Evolutionary conservation across 2,113 vertebrate genomes (phyloP).

Genomic region (Callipepla squamata): DNA sequence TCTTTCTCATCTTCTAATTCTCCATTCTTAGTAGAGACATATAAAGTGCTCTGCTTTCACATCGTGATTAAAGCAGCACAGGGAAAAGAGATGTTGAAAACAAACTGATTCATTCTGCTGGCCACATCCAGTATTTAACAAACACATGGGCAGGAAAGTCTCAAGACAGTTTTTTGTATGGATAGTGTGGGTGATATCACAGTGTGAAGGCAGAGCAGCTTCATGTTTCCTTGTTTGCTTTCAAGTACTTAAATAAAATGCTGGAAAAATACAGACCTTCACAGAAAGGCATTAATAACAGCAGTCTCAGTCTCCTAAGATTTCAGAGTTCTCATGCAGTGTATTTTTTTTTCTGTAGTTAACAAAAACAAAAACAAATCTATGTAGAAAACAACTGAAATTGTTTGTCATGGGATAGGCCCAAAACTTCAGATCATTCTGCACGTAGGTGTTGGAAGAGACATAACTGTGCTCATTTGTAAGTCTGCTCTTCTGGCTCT

Average conservation of each 20-base stretch:
- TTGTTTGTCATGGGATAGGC: background rate
- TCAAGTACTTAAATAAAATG: slow-evolving; percentile 2
- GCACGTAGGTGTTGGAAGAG: background rate
- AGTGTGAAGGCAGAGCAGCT: background rate
- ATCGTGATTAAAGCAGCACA: background rate
- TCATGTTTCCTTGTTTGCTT: background rate
- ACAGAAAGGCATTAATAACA: background rate
- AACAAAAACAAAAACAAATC: slow-evolving; percentile 13
- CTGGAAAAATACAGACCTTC: background rate
- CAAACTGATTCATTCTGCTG: background rate
- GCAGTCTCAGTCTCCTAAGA: background rate
- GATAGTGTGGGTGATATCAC: background rate
- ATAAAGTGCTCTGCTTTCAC: background rate
- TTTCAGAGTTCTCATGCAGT: background rate
- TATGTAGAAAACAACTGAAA: background rate
- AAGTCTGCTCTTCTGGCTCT: background rate
- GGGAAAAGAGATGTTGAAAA: background rate
- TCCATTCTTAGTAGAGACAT: background rate
- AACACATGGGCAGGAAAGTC: background rate
- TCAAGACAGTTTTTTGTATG: background rate
- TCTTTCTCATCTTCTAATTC: background rate
- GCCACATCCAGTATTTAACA: background rate
- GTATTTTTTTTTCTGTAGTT: background rate
- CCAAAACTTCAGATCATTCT: background rate
- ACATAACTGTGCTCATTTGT: background rate